Evolutionary conservation across 2,888 invertebrate genomes (phyloP), one percentile per base, ranked within the genome.

Genomic region (Hirtodrosophila trivittata): DNA sequence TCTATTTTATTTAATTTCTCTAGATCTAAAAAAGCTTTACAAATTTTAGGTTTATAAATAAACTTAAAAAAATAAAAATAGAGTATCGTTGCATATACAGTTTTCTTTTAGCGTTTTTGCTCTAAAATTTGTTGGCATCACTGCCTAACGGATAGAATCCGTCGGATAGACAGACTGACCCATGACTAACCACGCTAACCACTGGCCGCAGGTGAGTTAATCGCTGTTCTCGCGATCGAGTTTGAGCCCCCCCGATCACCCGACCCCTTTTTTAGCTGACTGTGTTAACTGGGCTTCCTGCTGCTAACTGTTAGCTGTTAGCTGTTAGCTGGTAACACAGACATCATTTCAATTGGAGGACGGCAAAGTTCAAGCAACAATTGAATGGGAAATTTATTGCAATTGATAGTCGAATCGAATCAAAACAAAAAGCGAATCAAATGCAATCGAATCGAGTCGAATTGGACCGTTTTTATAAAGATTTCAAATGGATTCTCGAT

Each of bases 361-460:
- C 64, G 43, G 52, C 62, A 75, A 70, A 75, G 85, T 67, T 76
- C 71, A 77, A 77, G 60, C 57, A 56, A 64, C 69, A 86, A 80
- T 84, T 86, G 82, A 84, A 84, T 74, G 58, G 41, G 63, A 77
- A 86, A 80, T 80, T 84, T 80, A 80, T 80, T 86, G 82, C 87
- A 62, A 59, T 38, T 41, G 52, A 57, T 47, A 52, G 67, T 58
- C 21, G 32, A 51, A 12, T 51, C 43, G 55, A 43, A 43, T 66
- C 56, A 21, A 21, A 21, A 21, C 2, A 21, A 21, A 21, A 21
- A 8, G 38, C 76, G 46, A 62, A 60, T 60, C 54, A 58, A 28
- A 28, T 28, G 5, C 3, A 28, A 28, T 28, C n/a, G 41, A 42
- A 73, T 56, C 73, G 49, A 62, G 60, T 57, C 54, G 58, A 21